Base-by-base conservation (phyloP, 2,113 vertebrate species). In the Centropus bengalensis region DNA sequence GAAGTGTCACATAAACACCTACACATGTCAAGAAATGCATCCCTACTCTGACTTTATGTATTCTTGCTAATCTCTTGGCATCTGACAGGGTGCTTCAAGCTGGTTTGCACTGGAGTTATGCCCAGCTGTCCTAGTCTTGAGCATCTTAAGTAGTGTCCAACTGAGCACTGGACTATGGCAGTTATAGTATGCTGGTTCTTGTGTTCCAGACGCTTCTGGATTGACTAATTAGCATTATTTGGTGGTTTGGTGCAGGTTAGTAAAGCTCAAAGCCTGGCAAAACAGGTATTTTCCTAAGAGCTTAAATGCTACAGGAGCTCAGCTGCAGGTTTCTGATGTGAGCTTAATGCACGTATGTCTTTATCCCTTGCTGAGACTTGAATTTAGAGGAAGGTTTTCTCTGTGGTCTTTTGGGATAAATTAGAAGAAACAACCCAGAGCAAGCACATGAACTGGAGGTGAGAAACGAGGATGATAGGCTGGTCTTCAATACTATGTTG, bases 341-440 rank as follows among this genome's bases (percentile, higher is more conserved):
- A 93, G 86, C 76, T 89, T 52, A 32, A 62, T 7, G 52, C 83
- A 21, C 3, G 0, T 24, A 32, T 54, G 36, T 10, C 92, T 95
- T 91, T 75, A 94, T 94, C 78, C 67, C 60, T 94, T 64, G 80
- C 74, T 59, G 84, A 92, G 82, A 52, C 85, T 70, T 73, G 44
- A 88, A 91, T 89, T 93, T 85, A 68, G 64, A 73, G 69, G 81
- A 70, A 60, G 75, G 86, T 81, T 95, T 91, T 77, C 70, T 69
- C 60, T 44, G 1, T 68, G 18, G 47, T 82, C 60, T 68, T 5
- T 59, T 75, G 79, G 42, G 49, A 75, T 66, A 80, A 89, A 18
- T n/a, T 51, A 80, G 32, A 78, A 83, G 70, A 80, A 93, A 59
- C 44, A 90, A 84, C 23, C 26, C 47, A 36, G 88, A 86, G 63